Base-by-base conservation (phyloP, 2,797 vertebrate species). In the Nyctibius grandis region DNA sequence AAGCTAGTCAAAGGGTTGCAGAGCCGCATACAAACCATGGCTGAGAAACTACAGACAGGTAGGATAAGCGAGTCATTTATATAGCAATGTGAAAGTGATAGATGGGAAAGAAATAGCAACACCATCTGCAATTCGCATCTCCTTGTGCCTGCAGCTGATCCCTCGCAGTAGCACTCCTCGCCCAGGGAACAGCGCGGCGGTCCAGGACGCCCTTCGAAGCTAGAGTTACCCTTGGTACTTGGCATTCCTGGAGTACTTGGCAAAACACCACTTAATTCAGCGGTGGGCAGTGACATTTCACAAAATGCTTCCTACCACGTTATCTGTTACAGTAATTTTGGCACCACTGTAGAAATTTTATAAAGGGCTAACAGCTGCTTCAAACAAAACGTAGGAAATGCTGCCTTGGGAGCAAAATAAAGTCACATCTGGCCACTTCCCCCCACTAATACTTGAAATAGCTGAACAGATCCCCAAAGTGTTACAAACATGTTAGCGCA, bases 401-500 rank as follows among this genome's bases (percentile, higher is more conserved):
- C 69, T 23, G 12, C 89, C 73, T 47, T 17, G 36, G 89, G 81
- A 87, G 87, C 33, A 29, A 64, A 65, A 67, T 5, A 4, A 56
- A 91, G 81, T 70, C 64, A n/a, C 13, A 4, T 34, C 88, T 25
- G 36, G 56, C 36, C 67, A 4, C 47, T 67, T 53, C 68, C 91
- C 89, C 64, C 89, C 91, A 76, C 61, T n/a, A 1, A 5, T 54
- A 61, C 79, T 31, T 4, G 59, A 59, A 40, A 33, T 16, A 61
- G 14, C 92, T 36, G 36, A 85, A 85, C 80, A 82, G 85, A 89
- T 77, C 89, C 96, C 96, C 80, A 2, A 26, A 91, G 94, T 11
- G 72, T 96, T 85, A 97, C 89, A 96, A 80, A 92, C 60, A 11
- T 67, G 96, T 72, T 13, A 97, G 96, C 77, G 92, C 97, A 97